Base-by-base conservation (phyloP, 2,888 invertebrate species). In the Diaprepes abbreviatus region DNA sequence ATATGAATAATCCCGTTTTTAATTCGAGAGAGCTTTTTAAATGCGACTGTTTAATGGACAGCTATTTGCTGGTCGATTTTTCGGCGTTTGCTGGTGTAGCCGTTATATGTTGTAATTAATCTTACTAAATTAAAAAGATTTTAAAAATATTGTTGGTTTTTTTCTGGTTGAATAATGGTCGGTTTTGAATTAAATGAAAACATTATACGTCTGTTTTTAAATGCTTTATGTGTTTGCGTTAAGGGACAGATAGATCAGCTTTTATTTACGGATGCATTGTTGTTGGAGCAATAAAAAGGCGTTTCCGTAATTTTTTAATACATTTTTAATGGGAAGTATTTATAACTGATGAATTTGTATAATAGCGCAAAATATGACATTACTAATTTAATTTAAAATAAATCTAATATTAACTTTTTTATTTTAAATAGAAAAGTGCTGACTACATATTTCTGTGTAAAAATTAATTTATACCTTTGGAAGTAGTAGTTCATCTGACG, bases 91-190 rank as follows among this genome's bases (percentile, higher is more conserved):
- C 35, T 54, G 19, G 12, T 35, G 19, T 54, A 17, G 5, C 17
- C 16, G 36, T 35, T 35, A 35, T 36, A 36, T 54, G 33, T 35
- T 54, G 54, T 21, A 54, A 54, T 54, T 54, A 54, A 54, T 54
- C 54, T 54, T 54, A 21, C 35, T 36, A 54, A 33, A 54, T 54
- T 54, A 54, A 35, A 54, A 35, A 54, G 54, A 35, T 19, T 54
- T 54, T 35, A 35, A n/a, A 52, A 54, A 54, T 35, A 36, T 36
- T 54, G 21, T 16, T 14, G 14, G 28, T 36, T 35, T 36, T 17
- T 54, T 35, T 19, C 12, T 5, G 12, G 28, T 14, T 52, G 28
- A 33, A 0, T 43, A 43, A 43, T 43, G 43, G 43, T 17, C 19
- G 17, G 31, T 35, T 52, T 52, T 52, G 31, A 28, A 52, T 16